A percentile compares a stretch with the other conserved stretches of the same genome.
Evolutionary conservation across 1,140 invertebrate species (phyloP).

Genomic region (Drosophila sp.): DNA sequence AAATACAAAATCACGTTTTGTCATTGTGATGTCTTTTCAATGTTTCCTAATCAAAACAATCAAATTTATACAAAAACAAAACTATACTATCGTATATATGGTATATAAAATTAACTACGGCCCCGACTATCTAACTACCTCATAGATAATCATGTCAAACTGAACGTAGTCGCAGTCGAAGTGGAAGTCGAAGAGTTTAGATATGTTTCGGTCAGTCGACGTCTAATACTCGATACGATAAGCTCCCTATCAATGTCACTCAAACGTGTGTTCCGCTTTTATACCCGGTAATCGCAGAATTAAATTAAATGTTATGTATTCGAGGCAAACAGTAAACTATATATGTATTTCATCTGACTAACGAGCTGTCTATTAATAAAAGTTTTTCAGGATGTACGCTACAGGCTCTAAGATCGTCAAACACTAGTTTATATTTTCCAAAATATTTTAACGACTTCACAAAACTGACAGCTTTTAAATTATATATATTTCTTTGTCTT

Average conservation of each 20-base stretch:
- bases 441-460: too few species aligned
- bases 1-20: constrained; percentile 74
- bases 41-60: constrained; percentile 50
- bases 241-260: constrained; percentile 37
- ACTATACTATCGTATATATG: too few species aligned
- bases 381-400: not conserved
- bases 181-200: constrained; percentile 7
- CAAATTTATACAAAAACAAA: constrained; percentile 60
- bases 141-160: constrained; percentile 73
- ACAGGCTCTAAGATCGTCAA: too few species aligned
- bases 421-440: too few species aligned
- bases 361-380: not conserved
- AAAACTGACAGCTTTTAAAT: too few species aligned
- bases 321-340: too few species aligned
- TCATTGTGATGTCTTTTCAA: constrained; percentile 70
- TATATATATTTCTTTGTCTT: too few species aligned
- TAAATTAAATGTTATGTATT: too few species aligned
- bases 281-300: not conserved
- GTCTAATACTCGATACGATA: constrained; percentile 4
- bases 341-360: too few species aligned
- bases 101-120: constrained; percentile 75
- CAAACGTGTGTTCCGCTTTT: constrained; percentile 16
- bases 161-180: constrained; percentile 26
- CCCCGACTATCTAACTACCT: not conserved
- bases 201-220: constrained; percentile 48